Evolutionary conservation across 2,888 invertebrate genomes (phyloP).

Genomic region (Panopea generosa): DNA sequence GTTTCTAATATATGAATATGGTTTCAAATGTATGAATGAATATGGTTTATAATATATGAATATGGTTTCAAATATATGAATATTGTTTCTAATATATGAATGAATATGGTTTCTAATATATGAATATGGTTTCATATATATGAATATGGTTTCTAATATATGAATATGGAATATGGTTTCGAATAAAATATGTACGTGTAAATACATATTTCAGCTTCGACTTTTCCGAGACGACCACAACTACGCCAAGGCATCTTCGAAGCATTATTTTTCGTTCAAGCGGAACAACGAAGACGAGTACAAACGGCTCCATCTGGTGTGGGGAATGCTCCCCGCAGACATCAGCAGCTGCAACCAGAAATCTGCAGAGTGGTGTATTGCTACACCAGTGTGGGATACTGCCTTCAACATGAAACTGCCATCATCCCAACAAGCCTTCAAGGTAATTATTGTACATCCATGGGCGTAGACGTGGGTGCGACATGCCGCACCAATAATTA

Average conservation of each 20-base stretch:
- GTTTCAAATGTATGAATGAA: no score
- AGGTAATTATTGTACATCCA: conserved; percentile 63
- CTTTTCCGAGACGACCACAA: conserved; percentile 67
- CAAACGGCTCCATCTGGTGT: conserved; percentile 70
- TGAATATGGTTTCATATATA: no score
- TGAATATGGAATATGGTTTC: no score
- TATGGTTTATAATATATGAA: no score
- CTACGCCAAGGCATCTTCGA: conserved; percentile 69
- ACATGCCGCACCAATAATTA: no score
- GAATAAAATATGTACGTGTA: no score
- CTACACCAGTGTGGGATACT: conserved; percentile 75
- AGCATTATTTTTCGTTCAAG: conserved; percentile 69
- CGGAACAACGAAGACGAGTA: conserved; percentile 68
- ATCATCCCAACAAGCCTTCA: conserved; percentile 75
- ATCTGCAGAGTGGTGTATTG: conserved; percentile 72
- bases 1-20: no score
- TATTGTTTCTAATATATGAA: no score
- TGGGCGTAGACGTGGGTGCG: not conserved
- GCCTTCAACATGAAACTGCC: conserved; percentile 75
- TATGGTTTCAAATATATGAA: no score
- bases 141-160: no score
- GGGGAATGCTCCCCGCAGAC: conserved; percentile 73
- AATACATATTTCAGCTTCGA: conserved; percentile 62
- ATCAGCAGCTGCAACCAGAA: conserved; percentile 63
- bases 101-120: no score